phyloP scores from a whole-genome alignment of 2,797 vertebrate genomes.

The Botia kubotai region DNA sequence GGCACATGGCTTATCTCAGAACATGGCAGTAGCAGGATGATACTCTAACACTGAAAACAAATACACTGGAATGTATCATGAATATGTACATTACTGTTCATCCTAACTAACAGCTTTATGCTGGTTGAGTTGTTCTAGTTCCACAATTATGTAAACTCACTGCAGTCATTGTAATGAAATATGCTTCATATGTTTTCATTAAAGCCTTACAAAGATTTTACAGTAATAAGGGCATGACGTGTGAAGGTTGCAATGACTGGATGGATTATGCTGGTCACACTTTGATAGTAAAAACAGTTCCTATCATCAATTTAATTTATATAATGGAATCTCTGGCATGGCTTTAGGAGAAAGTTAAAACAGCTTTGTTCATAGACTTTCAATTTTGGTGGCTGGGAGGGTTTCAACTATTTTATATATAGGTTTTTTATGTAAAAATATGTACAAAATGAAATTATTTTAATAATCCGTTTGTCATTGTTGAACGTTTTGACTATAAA shows the following conservation, averaged over 20 bases:
- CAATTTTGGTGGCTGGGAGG: not conserved
- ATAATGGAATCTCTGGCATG: constrained; percentile 31
- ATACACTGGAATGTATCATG: not conserved
- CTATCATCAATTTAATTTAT: constrained; percentile 20
- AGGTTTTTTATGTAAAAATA: constrained; percentile 6
- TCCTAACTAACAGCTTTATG: not conserved
- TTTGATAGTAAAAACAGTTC: constrained; percentile 5
- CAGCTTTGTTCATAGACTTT: constrained; percentile 54
- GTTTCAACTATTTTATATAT: not conserved
- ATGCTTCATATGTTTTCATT: not conserved
- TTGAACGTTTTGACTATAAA: not conserved
- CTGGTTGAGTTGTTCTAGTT: constrained; percentile 1
- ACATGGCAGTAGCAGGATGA: constrained; percentile 10
- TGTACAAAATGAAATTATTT: constrained; percentile 23
- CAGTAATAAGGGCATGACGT: constrained; percentile 13
- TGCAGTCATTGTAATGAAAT: constrained; percentile 41
- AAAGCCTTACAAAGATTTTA: constrained; percentile 36
- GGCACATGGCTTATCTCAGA: constrained; percentile 2
- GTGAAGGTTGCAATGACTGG: constrained; percentile 38
- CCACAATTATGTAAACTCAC: not conserved
- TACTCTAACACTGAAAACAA: not conserved
- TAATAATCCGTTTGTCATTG: constrained; percentile 5
- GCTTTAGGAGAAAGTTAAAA: constrained; percentile 38
- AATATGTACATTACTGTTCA: not conserved
- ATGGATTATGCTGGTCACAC: constrained; percentile 31